Conservation (phyloP, 2,113 vertebrate species). For the Actenoides hombroni region DNA sequence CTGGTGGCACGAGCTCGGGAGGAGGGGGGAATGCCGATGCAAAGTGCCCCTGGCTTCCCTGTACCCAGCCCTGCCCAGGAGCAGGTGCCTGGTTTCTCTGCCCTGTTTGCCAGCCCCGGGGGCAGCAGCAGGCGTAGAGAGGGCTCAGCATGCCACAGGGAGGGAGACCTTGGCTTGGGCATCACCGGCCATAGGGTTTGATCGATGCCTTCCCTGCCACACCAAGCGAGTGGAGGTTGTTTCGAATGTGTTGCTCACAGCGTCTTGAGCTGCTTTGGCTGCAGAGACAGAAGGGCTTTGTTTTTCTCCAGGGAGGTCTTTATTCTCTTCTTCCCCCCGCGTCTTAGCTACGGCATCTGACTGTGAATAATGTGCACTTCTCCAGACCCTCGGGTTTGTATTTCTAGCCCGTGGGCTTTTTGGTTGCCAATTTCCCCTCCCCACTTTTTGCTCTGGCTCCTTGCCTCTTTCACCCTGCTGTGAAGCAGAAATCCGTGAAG, state of each 20-base stretch:
- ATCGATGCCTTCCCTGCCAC: not conserved
- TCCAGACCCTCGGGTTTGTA: not conserved
- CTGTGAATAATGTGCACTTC: conserved; percentile 15
- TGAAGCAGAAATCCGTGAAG: conserved; percentile 37
- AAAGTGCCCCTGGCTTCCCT: not conserved
- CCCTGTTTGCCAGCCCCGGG: not conserved
- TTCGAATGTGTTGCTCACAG: not conserved
- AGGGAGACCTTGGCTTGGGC: not conserved
- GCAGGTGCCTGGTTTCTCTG: not conserved
- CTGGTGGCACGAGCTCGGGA: not conserved
- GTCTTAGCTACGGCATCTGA: not conserved
- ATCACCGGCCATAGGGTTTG: accelerated
- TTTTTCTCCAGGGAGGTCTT: not conserved
- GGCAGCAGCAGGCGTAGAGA: not conserved
- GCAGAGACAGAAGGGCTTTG: not conserved
- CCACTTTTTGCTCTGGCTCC: not conserved
- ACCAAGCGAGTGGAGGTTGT: not conserved
- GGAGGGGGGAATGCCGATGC: not conserved
- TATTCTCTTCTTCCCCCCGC: not conserved
- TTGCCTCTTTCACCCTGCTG: conserved; percentile 11
- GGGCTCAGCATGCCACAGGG: accelerated
- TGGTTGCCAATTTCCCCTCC: conserved; percentile 4
- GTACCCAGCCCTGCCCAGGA: not conserved
- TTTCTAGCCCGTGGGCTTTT: not conserved
- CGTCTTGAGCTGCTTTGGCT: not conserved